phyloP scores from a whole-genome alignment of 2,797 vertebrate species.

The Phataginus tricuspis region DNA sequence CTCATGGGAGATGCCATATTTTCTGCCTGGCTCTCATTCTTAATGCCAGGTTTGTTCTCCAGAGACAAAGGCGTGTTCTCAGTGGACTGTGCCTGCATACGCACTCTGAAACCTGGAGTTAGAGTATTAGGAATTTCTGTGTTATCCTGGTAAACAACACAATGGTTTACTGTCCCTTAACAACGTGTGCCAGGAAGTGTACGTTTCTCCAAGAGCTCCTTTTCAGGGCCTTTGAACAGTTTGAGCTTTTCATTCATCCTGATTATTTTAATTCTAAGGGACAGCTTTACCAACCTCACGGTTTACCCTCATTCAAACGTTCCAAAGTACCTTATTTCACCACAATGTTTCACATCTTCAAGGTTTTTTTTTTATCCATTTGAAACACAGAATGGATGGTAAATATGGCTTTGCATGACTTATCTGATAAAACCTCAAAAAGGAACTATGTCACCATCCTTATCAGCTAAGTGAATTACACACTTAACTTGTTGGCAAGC shows the following conservation, averaged over 20 bases:
- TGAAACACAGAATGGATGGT: neutral
- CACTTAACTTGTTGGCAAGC: neutral
- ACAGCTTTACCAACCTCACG: neutral
- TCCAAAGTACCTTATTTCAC: neutral
- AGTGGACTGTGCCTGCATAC: rapidly evolving
- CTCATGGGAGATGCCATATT: neutral
- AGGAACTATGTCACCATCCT: conserved; percentile 25
- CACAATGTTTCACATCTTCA: neutral
- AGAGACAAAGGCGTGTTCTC: neutral
- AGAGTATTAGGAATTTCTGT: neutral
- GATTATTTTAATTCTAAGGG: neutral
- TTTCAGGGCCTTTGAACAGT: neutral
- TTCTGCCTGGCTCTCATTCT: neutral
- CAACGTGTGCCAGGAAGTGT: neutral
- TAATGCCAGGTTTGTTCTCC: neutral
- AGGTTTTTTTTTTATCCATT: neutral
- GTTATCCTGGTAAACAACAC: neutral
- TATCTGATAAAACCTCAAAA: conserved; percentile 65
- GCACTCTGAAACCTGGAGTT: neutral
- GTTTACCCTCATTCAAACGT: neutral
- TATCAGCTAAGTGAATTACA: conserved; percentile 39
- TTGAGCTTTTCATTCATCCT: conserved; percentile 25
- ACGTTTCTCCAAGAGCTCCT: neutral
- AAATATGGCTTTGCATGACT: neutral
- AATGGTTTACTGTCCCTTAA: neutral